Evolutionary conservation across 2,888 invertebrate species (phyloP).

Genomic region (Erebia epiphron): DNA sequence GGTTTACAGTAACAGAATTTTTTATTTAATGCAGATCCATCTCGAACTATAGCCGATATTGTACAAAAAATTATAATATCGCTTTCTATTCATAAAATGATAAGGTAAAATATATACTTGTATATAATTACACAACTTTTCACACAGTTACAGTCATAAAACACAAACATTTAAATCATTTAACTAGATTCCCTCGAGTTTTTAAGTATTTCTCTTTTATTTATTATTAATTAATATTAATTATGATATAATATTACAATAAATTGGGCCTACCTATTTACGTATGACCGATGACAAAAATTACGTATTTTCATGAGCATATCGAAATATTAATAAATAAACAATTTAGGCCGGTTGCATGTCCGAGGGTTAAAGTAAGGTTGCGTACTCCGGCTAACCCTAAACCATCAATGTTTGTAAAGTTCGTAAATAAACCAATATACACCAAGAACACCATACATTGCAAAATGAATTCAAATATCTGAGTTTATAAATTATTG

Average conservation of each 20-base stretch:
- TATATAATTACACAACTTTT: conserved; percentile 74
- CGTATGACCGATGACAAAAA: conserved; percentile 78
- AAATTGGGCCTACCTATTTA: conserved; percentile 82
- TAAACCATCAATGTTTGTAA: too few species aligned
- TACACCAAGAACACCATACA: too few species aligned
- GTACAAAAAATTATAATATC: conserved; percentile 81
- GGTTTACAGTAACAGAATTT: conserved; percentile 80
- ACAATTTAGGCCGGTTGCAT: conserved; percentile 47
- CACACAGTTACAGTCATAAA: conserved; percentile 79
- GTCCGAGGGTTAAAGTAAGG: too few species aligned
- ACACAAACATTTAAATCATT: conserved; percentile 78
- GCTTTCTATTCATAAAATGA: conserved; percentile 67
- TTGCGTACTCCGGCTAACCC: too few species aligned
- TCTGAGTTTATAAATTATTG: too few species aligned
- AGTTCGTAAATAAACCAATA: too few species aligned
- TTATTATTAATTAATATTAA: conserved; percentile 67
- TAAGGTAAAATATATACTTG: conserved; percentile 46
- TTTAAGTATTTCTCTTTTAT: conserved; percentile 76
- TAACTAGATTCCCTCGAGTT: conserved; percentile 69
- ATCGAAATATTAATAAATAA: conserved; percentile 66
- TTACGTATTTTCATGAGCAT: conserved; percentile 77
- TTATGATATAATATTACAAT: conserved; percentile 78
- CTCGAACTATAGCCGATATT: conserved; percentile 80
- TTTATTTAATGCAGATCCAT: conserved; percentile 82
- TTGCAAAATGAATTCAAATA: too few species aligned